A percentile compares a stretch with the other conserved stretches of the same genome.
Evolutionary conservation across 2,888 invertebrate species (phyloP).

Genomic region (Tetramorium bicarinatum): DNA sequence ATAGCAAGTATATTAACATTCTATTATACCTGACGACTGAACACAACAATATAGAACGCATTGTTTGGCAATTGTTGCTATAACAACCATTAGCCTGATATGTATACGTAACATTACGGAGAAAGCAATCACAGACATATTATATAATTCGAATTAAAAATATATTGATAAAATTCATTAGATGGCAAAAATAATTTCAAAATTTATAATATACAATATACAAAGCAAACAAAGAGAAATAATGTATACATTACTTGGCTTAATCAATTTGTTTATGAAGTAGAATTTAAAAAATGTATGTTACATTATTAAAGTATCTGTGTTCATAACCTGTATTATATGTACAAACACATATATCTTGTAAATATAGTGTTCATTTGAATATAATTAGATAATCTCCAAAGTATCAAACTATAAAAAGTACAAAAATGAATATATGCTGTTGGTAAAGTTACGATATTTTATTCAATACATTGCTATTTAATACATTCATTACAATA

Average conservation of each 20-base stretch:
- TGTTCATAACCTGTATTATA: no score
- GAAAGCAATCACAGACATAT: not conserved
- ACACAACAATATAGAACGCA: conserved; percentile 11
- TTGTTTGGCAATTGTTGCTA: conserved; percentile 68
- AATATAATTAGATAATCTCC: not conserved
- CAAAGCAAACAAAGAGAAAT: not conserved
- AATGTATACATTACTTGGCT: no score
- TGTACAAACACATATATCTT: not conserved
- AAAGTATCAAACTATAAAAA: not conserved
- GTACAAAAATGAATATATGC: not conserved
- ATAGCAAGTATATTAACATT: conserved; percentile 10
- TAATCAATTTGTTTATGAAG: not conserved
- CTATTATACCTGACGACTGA: not conserved
- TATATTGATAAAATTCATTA: not conserved
- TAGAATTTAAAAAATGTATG: not conserved
- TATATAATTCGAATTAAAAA: not conserved
- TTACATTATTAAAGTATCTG: no score
- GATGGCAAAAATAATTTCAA: not conserved
- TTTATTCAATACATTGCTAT: conserved; percentile 42
- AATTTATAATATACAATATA: not conserved
- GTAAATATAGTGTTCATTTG: not conserved
- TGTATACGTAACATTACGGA: not conserved
- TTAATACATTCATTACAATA: conserved; percentile 25
- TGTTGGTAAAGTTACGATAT: conserved; percentile 1
- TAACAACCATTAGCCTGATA: conserved; percentile 52